Conservation (phyloP, 2,888 invertebrate species). For the Disparrhopalites patrizii region DNA sequence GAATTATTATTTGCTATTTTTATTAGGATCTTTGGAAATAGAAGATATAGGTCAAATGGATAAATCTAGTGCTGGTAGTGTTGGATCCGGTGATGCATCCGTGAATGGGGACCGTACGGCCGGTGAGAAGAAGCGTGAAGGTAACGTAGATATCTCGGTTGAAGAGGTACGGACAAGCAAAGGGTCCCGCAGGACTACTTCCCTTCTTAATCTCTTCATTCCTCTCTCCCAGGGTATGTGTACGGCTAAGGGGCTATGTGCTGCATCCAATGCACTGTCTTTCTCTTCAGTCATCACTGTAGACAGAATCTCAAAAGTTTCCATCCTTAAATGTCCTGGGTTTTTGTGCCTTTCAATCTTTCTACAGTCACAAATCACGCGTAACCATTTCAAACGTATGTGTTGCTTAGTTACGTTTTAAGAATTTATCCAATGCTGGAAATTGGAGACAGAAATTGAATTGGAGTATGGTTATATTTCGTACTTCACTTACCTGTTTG, state of each 20-base stretch:
- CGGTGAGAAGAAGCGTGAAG: conserved; percentile 47
- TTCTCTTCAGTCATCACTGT: conserved; percentile 34
- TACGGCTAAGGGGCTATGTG: conserved; percentile 43
- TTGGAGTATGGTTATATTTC: too few relatives aligned
- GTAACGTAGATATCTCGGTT: conserved; percentile 44
- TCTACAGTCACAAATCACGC: too few relatives aligned
- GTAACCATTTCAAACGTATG: too few relatives aligned
- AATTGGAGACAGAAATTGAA: too few relatives aligned
- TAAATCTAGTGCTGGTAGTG: conserved; percentile 32
- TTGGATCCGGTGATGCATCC: conserved; percentile 54
- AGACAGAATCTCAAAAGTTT: conserved; percentile 13
- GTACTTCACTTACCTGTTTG: too few relatives aligned
- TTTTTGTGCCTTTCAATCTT: too few relatives aligned
- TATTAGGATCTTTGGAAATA: conserved; percentile 54
- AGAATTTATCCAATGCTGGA: too few relatives aligned
- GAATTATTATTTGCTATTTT: conserved; percentile 11
- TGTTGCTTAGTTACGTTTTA: too few relatives aligned
- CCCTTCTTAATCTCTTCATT: conserved; percentile 91
- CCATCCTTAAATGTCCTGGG: conserved; percentile 10
- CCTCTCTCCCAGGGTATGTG: conserved; percentile 87
- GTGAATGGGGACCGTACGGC: conserved; percentile 59
- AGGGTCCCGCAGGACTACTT: conserved; percentile 87
- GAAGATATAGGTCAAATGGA: conserved; percentile 52
- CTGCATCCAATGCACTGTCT: conserved; percentile 35
- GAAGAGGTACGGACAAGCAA: conserved; percentile 55